Percentiles rank a stretch among this genome's conserved stretches.
These are phyloP conservation scores for Hormaphis cornu DNA, from an alignment of 1,140 invertebrate species.

Conservation along the genomic window DNA sequence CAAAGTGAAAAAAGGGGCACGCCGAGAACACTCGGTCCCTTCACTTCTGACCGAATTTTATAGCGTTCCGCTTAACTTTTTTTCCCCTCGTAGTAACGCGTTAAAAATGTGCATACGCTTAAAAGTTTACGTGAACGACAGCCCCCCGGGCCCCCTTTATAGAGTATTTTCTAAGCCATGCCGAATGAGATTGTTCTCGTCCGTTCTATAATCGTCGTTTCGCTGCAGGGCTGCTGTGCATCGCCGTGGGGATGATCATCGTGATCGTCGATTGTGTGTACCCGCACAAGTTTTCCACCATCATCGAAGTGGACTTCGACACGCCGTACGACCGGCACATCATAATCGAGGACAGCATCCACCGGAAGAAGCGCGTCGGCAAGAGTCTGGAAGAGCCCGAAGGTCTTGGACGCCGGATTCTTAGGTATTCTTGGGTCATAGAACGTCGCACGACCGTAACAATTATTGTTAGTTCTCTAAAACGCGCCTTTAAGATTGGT, in stretches of 20 bases:
- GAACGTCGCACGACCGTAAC: slow-evolving; percentile 14
- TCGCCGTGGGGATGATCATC: slow-evolving; percentile 64
- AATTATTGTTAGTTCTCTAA: too few relatives aligned
- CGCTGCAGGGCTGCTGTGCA: slow-evolving; percentile 57
- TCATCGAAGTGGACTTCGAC: slow-evolving; percentile 86
- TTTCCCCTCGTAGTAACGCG: too few relatives aligned
- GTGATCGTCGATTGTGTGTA: slow-evolving; percentile 73
- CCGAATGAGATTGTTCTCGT: too few relatives aligned
- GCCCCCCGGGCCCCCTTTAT: too few relatives aligned
- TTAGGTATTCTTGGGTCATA: slow-evolving; percentile 48
- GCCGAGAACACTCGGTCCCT: too few relatives aligned
- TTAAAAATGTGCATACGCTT: too few relatives aligned
- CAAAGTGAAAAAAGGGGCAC: too few relatives aligned
- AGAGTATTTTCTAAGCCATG: too few relatives aligned
- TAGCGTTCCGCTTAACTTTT: too few relatives aligned
- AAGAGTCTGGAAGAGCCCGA: slow-evolving; percentile 54
- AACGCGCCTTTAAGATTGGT: too few relatives aligned
- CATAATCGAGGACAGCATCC: slow-evolving; percentile 78
- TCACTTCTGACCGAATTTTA: too few relatives aligned
- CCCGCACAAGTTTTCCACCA: slow-evolving; percentile 83
- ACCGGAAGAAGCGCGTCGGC: slow-evolving; percentile 51
- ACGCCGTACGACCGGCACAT: slow-evolving; percentile 87
- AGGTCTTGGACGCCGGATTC: slow-evolving; percentile 51
- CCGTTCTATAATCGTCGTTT: not conserved
- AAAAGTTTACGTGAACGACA: too few relatives aligned